These are phyloP conservation scores for Watsonalla binaria DNA, from an alignment of 2,888 invertebrate genomes.

Conservation along the genomic window DNA sequence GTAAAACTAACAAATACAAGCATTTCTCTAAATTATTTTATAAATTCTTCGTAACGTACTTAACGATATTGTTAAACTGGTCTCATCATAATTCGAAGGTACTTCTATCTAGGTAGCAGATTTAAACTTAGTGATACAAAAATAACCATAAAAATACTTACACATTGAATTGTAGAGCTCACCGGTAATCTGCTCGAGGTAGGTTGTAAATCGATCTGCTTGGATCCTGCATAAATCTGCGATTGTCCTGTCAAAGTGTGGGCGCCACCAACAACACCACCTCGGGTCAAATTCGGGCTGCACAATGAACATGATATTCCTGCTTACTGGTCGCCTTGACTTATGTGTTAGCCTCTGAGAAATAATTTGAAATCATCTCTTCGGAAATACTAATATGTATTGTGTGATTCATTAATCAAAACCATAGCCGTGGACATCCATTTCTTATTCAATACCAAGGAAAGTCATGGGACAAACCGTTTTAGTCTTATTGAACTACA, in stretches of 20 bases:
- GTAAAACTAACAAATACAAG: no score
- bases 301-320: constrained; percentile 22
- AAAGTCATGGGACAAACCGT: no score
- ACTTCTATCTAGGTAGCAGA: no score
- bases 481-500: no score
- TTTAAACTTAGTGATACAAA: neutral
- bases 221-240: constrained; percentile 52
- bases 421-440: no score
- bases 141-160: constrained; percentile 13
- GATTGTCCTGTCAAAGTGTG: constrained; percentile 60
- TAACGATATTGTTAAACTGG: neutral
- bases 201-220: constrained; percentile 43
- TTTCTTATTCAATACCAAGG: no score
- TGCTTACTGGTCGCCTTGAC: neutral
- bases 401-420: no score
- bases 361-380: neutral
- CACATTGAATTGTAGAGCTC: constrained; percentile 31
- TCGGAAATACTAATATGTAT: neutral
- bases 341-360: neutral
- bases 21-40: no score
- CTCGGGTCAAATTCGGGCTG: constrained; percentile 25
- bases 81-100: neutral
- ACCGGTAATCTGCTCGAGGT: constrained; percentile 29
- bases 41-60: no score
- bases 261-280: constrained; percentile 33